Base-by-base conservation (phyloP, 2,797 vertebrate species). In the Syngnathus acus region DNA sequence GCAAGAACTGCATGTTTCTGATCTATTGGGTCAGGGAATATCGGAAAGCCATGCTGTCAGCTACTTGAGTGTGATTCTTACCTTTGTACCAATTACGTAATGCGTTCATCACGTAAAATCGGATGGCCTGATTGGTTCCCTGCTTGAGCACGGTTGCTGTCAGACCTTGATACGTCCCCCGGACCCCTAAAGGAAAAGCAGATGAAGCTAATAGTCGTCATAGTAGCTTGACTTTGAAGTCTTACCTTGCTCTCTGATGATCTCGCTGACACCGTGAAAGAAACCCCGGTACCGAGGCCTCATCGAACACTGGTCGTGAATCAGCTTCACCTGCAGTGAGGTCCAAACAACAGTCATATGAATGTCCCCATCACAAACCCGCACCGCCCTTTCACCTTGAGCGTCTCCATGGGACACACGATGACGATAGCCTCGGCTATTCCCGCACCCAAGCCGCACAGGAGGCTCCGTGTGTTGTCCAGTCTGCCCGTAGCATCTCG, bases 71-170 rank as follows among this genome's bases (percentile, higher is more conserved):
- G 32, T 0, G n/a, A 57, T 57, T 62, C 82, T 87, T 67, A 92
- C 92, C 92, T 91, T 92, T 92, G 85, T 94, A 94, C 92, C 92
- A 94, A 68, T 93, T 94, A 23, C 92, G 88, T 43, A 94, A 82
- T 1, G 80, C 64, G 43, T 91, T 94, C 92, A 94, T 94, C 43
- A 93, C 90, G 45, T 91, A 94, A 78, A 94, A 94, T 14, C 92
- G 82, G 69, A 93, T 94, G 32, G 93, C 92, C 78, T 93, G 92
- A 82, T 93, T 94, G 73, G 85, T 88, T 58, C 92, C 92, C 70
- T 93, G 93, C 79, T 94, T 94, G 13, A 92, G 77, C 54, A 94
- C 82, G 1, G 93, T 94, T 0, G 92, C 89, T 0, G 92, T 93
- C 64, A 94, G 83, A 23, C 92, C 92, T 75, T 94, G 93, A 81